Percentiles rank a stretch among this genome's conserved stretches.
Evolutionary conservation across 37 sponge, comb jelly and placozoan species (phyloP).

Genomic region (Dysidea cf. avara): DNA sequence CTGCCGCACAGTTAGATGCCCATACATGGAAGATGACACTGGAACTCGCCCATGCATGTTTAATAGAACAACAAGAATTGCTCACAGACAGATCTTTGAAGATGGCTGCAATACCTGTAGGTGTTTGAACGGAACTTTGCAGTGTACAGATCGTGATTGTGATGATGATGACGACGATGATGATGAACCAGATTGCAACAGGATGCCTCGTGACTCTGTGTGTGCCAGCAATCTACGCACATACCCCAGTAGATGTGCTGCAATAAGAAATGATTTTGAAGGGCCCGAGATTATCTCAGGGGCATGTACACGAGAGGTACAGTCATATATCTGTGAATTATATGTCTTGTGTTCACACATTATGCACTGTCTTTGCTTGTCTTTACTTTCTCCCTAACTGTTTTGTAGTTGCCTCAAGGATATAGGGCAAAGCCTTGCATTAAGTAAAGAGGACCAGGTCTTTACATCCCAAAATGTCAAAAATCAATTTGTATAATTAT

Average conservation of each 20-base stretch:
- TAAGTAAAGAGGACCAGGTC: too few species aligned
- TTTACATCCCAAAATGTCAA: too few species aligned
- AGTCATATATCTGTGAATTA: too few species aligned
- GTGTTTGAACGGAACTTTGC: slow-evolving; percentile 32
- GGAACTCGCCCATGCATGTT: too few species aligned
- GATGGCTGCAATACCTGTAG: slow-evolving; percentile 28
- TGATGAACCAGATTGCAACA: slow-evolving; percentile 2
- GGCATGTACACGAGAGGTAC: slow-evolving; percentile 34
- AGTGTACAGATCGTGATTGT: slow-evolving; percentile 22
- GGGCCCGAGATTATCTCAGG: slow-evolving; percentile 5
- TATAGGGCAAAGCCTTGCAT: too few species aligned
- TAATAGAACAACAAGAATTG: neutral
- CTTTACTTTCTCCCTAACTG: too few species aligned
- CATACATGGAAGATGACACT: too few species aligned
- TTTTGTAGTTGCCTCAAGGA: too few species aligned
- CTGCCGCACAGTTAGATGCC: too few species aligned
- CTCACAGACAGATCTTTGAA: neutral
- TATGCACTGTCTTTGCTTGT: too few species aligned
- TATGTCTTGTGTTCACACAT: too few species aligned
- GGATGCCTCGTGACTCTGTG: neutral
- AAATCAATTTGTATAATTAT: too few species aligned
- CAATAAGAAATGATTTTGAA: slow-evolving; percentile 17
- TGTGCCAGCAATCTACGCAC: slow-evolving; percentile 45
- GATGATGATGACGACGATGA: neutral
- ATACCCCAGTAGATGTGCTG: slow-evolving; percentile 31